phyloP scores from a whole-genome alignment of 2,797 vertebrate species.

The Rhinella marina region DNA sequence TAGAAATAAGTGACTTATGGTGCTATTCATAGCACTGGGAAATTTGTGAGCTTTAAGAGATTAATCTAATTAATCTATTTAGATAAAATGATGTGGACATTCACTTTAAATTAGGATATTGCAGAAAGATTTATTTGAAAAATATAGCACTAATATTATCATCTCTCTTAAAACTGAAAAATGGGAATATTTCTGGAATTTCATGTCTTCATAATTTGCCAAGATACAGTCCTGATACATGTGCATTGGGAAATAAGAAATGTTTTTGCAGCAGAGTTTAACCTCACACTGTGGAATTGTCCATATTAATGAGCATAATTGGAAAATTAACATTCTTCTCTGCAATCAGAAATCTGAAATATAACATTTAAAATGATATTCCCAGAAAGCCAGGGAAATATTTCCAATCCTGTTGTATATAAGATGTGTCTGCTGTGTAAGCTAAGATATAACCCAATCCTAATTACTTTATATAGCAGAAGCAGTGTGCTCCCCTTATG shows the following conservation, averaged over 20 bases:
- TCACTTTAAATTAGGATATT: too few relatives aligned
- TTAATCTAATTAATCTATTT: too few relatives aligned
- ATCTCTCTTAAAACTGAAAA: neutral
- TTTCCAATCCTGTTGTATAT: neutral
- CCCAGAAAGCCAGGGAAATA: conserved; percentile 30
- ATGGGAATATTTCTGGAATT: neutral
- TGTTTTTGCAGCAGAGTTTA: conserved; percentile 28
- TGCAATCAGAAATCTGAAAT: conserved; percentile 42
- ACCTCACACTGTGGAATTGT: conserved; percentile 47
- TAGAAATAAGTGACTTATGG: too few relatives aligned
- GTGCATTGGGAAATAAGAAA: conserved; percentile 40
- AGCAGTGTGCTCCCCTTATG: neutral
- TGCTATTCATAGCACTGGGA: too few relatives aligned
- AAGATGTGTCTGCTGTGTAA: neutral
- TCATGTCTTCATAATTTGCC: conserved; percentile 25
- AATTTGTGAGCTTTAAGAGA: too few relatives aligned
- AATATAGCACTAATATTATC: too few relatives aligned
- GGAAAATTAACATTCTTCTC: conserved; percentile 38
- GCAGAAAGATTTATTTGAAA: too few relatives aligned
- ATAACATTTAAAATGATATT: conserved; percentile 45
- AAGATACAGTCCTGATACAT: conserved; percentile 3
- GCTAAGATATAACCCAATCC: neutral
- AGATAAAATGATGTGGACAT: too few relatives aligned
- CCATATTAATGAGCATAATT: conserved; percentile 53
- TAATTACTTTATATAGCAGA: conserved; percentile 26